phyloP scores from a whole-genome alignment of 1,140 invertebrate species.

The Nephotettix cincticeps region DNA sequence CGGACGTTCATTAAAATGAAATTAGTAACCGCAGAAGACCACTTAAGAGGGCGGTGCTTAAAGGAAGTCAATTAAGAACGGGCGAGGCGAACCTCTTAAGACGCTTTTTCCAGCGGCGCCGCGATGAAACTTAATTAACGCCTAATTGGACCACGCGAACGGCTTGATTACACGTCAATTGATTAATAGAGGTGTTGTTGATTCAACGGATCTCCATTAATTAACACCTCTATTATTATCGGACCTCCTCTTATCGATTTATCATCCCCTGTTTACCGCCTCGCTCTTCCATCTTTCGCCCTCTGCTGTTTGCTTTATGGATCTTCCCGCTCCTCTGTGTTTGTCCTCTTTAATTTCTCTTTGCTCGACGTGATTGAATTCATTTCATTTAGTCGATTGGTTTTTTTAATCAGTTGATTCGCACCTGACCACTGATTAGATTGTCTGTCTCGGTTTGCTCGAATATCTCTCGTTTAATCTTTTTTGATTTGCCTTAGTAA shows the following conservation, averaged over 20 bases:
- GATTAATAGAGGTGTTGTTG: slow-evolving; percentile 16
- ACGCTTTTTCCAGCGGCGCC: slow-evolving; percentile 1
- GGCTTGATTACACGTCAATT: slow-evolving; percentile 1
- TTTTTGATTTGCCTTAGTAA: no score
- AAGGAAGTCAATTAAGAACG: slow-evolving; percentile 11
- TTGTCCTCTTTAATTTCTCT: slow-evolving; percentile 17
- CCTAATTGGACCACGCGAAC: slow-evolving; percentile 2
- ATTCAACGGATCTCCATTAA: slow-evolving; percentile 12
- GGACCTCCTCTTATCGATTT: slow-evolving; percentile 5
- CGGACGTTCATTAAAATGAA: slow-evolving; percentile 21
- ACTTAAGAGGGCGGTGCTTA: slow-evolving; percentile 2
- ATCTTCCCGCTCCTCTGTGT: not conserved
- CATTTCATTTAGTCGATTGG: slow-evolving; percentile 10
- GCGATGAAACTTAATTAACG: slow-evolving; percentile 13
- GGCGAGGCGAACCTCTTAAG: not conserved
- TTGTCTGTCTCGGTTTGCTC: no score
- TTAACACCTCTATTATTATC: slow-evolving; percentile 18
- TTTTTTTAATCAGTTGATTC: slow-evolving; percentile 18
- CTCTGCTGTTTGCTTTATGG: slow-evolving; percentile 3
- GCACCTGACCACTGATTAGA: no score
- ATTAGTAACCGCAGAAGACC: slow-evolving; percentile 24
- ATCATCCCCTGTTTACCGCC: slow-evolving; percentile 9
- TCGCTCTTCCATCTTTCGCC: not conserved
- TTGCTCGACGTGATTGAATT: slow-evolving; percentile 7
- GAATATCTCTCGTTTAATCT: no score